Base-by-base conservation (phyloP, 2,888 invertebrate species). In the Hirtodrosophila trivittata region DNA sequence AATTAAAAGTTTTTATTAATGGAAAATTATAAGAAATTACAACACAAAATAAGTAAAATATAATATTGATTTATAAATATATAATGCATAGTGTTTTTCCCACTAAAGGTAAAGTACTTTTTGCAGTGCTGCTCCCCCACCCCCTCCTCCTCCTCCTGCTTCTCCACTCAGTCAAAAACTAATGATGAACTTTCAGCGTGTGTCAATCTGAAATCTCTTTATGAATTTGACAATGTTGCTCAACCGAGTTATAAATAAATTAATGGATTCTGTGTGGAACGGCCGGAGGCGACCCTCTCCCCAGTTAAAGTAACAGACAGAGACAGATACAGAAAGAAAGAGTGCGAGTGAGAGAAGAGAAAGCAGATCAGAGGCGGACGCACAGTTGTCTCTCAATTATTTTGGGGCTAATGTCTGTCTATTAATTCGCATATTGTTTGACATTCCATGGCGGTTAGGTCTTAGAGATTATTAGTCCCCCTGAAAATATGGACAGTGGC, bases 391-490 rank as follows among this genome's bases (percentile, higher is more conserved):
- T 60, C 56, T 55, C 47, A 14, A 33, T 51, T 50, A 49, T 50
- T 47, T 50, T 58, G 45, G 33, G 47, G 59, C 55, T 52, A 71
- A 67, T 64, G 51, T 71, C 51, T 62, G 52, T 62, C 60, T 60
- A 74, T 66, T 68, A 66, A 67, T 63, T 75, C 49, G 49, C 42
- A 69, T 78, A 64, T 75, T 59, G 64, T 64, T 82, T 72, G 66
- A 82, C 75, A 85, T 78, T 85, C 78, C 83, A 82, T 72, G 64
- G 25, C 49, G 41, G 8, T 37, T 56, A 25, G 49, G 51, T 49
- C 35, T 56, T 54, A 3, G 38, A 52, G 64, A 68, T 59, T 58
- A 56, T 47, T 45, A 58, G 45, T 75, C 55, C 58, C 58, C 60
- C 58, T 66, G 55, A 72, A 75, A 75, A 26, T 52, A 56, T 54